Base-by-base conservation (phyloP, 1,140 invertebrate species). In the Fopius arisanus region DNA sequence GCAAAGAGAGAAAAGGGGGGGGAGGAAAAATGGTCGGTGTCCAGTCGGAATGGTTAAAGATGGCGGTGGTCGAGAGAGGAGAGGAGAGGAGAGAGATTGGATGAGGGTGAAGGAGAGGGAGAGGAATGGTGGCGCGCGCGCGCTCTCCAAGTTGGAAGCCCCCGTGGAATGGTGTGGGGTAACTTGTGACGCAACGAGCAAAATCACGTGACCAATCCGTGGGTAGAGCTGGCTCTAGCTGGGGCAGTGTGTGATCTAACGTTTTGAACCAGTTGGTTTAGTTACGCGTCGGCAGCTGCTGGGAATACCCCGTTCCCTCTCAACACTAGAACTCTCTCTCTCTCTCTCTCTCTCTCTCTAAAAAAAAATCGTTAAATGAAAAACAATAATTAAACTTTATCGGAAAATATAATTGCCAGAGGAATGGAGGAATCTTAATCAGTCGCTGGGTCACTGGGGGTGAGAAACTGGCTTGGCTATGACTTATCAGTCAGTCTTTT, bases 391-490 rank as follows among this genome's bases (percentile, higher is more conserved):
- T 59, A 31, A 59, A 33, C 12, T 37, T 37, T 37, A 37, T 37
- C 33, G 33, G 9, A 10, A 37, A 37, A 1, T 12, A 37, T 10
- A 37, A 7, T n/a, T n/a, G 12, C 9, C 7, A 37, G 43, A 2
- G 0, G n/a, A 2, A 69, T 54, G 10, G 21, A 59, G 54, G 59
- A 51, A 62, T 23, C 26, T 43, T 70, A 4, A 66, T 43, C 76
- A 73, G 81, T 87, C 86, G 84, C 79, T 78, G 72, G 81, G 83
- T 84, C 86, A 84, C 82, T 88, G 85, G 88, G 88, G 85, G 86
- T 82, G 88, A 88, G 88, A 88, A 88, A 87, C 83, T 84, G 88
- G 84, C 88, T 89, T 84, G 87, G 86, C 86, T 88, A 78, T 79
- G 75, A 78, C 70, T 76, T 26, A 78, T 79, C 78, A 89, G 88